Percentiles rank a stretch among this genome's conserved stretches.
phyloP scores from a whole-genome alignment of 2,797 vertebrate species.

The Enteromius viviparus region DNA sequence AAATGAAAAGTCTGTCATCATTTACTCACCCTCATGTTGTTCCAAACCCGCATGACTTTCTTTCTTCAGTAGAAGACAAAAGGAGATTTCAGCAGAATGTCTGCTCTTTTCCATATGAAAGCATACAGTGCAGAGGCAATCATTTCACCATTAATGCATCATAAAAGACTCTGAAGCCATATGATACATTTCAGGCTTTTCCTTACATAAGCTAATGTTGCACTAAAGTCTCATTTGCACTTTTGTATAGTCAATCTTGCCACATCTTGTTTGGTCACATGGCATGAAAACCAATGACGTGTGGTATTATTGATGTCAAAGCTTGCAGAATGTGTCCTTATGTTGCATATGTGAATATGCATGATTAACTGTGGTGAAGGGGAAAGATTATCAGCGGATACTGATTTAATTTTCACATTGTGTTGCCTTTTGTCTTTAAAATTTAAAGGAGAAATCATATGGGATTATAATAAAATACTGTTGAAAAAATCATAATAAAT shows the following conservation, averaged over 20 bases:
- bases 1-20: slow-evolving; percentile 26
- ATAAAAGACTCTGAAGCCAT: not conserved
- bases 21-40: slow-evolving; percentile 21
- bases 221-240: not conserved
- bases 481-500: not conserved
- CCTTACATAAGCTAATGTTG: not conserved
- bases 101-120: slow-evolving; percentile 14
- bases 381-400: not conserved
- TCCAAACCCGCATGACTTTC: slow-evolving; percentile 5
- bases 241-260: not conserved
- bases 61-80: slow-evolving; percentile 22
- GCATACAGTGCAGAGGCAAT: not conserved
- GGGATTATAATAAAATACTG: not conserved
- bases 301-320: not conserved
- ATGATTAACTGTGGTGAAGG: not conserved
- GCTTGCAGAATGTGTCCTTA: not conserved
- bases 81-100: slow-evolving; percentile 10
- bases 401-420: not conserved
- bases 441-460: not conserved
- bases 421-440: not conserved
- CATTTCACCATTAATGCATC: not conserved
- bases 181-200: not conserved
- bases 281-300: not conserved
- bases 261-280: not conserved
- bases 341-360: not conserved